Percentiles rank a stretch among this genome's conserved stretches.
phyloP scores from a whole-genome alignment of 2,797 vertebrate genomes.

The Distichodus sexfasciatus region DNA sequence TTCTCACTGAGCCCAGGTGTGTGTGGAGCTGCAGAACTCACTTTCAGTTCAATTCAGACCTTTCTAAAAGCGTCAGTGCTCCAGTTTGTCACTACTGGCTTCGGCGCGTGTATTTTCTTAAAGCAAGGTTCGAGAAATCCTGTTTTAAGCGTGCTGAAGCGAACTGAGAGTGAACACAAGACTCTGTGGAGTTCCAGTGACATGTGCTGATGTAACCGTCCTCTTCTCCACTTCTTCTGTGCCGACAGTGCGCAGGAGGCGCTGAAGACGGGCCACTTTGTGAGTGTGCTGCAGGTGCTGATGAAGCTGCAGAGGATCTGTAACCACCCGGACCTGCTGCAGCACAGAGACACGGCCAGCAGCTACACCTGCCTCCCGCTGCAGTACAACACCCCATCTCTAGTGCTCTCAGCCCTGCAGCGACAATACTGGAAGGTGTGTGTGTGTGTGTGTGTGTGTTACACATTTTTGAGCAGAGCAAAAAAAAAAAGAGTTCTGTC shows the following conservation, averaged over 20 bases:
- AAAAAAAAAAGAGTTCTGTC: no score
- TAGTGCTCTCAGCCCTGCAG: slow-evolving; percentile 79
- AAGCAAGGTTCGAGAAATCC: no score
- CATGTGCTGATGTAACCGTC: no score
- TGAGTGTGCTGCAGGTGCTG: slow-evolving; percentile 89
- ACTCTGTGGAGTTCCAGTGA: no score
- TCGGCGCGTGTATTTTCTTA: no score
- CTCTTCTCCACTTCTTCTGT: no score
- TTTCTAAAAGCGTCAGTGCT: not conserved
- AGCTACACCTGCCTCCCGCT: slow-evolving; percentile 78
- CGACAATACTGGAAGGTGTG: slow-evolving; percentile 78
- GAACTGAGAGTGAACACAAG: no score
- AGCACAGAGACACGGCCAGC: slow-evolving; percentile 73
- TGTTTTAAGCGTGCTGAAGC: no score
- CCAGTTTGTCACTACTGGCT: no score
- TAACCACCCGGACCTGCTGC: slow-evolving; percentile 90
- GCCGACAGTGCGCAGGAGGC: slow-evolving; percentile 88
- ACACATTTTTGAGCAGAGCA: not conserved
- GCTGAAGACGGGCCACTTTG: slow-evolving; percentile 90
- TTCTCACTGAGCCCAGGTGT: slow-evolving; percentile 85
- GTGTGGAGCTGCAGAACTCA: slow-evolving; percentile 33
- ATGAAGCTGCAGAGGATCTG: slow-evolving; percentile 92
- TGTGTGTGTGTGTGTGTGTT: not conserved
- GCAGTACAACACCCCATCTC: slow-evolving; percentile 78
- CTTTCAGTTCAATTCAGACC: not conserved